These are phyloP conservation scores for Kradibia gibbosae DNA, from an alignment of 1,140 invertebrate species.

Conservation along the genomic window DNA sequence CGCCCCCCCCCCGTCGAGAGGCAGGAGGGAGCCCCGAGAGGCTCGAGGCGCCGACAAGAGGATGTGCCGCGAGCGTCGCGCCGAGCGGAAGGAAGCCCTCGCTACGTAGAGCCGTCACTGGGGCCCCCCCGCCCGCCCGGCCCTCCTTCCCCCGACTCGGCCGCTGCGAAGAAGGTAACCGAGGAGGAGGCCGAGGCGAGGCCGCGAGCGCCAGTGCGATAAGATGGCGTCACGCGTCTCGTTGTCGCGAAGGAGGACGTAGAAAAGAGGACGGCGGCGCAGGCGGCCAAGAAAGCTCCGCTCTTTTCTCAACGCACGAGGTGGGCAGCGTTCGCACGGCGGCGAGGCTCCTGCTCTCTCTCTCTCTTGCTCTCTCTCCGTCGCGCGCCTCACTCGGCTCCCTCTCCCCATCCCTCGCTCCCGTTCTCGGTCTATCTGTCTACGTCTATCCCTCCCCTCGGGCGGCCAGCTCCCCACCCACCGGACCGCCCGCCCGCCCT, in stretches of 20 bases:
- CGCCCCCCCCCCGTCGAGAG: no score
- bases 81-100: no score
- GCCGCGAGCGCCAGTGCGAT: slow-evolving; percentile 49
- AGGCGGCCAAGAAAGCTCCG: slow-evolving; percentile 5
- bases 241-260: slow-evolving; percentile 52
- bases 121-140: no score
- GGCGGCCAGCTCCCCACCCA: no score
- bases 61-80: no score
- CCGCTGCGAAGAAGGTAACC: no score
- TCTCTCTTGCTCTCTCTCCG: slow-evolving; percentile 34
- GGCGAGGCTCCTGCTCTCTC: background rate
- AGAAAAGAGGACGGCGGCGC: slow-evolving; percentile 3
- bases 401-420: slow-evolving; percentile 23
- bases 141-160: no score
- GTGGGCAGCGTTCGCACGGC: slow-evolving; percentile 4
- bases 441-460: no score
- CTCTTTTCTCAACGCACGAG: background rate
- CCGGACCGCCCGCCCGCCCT: background rate
- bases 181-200: background rate
- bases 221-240: slow-evolving; percentile 68
- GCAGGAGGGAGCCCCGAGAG: no score
- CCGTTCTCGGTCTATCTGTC: background rate
- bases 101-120: no score
- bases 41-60: no score
- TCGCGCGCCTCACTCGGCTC: background rate